phyloP scores from a whole-genome alignment of 2,113 vertebrate species.

The Esox niger region DNA sequence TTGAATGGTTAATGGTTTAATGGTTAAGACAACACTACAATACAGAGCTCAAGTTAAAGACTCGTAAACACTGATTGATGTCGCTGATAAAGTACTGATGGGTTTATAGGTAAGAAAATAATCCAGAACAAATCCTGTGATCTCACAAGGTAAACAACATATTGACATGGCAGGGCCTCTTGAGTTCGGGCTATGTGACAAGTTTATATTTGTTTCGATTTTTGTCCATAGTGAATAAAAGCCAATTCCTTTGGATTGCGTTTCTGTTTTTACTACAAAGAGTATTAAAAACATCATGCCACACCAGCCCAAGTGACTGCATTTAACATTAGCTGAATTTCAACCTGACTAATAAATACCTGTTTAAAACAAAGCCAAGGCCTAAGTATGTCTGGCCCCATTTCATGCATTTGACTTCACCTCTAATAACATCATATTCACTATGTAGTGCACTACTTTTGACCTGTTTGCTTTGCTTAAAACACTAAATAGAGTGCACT shows the following conservation, averaged over 20 bases:
- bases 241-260: background rate
- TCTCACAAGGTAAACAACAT: background rate
- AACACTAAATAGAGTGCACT: too few species aligned
- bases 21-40: background rate
- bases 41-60: background rate
- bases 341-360: background rate
- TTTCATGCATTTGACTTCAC: background rate
- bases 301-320: background rate
- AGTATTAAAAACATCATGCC: background rate
- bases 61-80: too few species aligned
- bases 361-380: background rate
- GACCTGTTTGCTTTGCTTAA: too few species aligned
- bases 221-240: background rate
- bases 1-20: background rate
- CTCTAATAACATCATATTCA: too few species aligned
- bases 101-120: background rate
- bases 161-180: too few species aligned
- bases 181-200: background rate
- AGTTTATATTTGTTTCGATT: background rate
- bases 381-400: background rate
- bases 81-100: background rate
- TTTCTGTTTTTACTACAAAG: background rate
- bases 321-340: background rate
- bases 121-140: background rate
- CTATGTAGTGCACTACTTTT: too few species aligned